Evolutionary conservation across 2,888 invertebrate species (phyloP), one percentile per base, ranked within the genome.

Genomic region (Strigamia maritima): DNA sequence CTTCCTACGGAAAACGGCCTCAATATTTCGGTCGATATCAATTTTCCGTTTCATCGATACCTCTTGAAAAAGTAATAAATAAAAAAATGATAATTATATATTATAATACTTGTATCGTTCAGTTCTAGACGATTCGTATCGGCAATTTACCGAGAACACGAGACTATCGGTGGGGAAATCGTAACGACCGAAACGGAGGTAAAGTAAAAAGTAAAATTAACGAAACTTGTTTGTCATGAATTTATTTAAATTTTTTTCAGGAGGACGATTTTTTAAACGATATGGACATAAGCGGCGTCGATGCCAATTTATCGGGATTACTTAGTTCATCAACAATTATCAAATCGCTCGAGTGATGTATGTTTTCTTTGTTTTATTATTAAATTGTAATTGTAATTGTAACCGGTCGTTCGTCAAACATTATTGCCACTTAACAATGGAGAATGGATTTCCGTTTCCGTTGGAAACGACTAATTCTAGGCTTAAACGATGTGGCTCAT

Each of bases 11-110:
- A 16, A n/a, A n/a, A 26, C 26, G 14, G 65, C 12, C 28, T 65
- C 2, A 75, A 7, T 22, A 77, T 79, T 78, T 31, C 89, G 77
- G 87, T 91, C 0, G 90, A 91, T 79, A 88, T 90, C 1, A 95
- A 93, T 88, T 97, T 95, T 85, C 97, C 97, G 0, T 97, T 96
- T 84, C 96, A 96, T 87, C 95, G 95, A 0, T 97, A 93, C 84
- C 86, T 92, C 19, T 87, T 97, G 75, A 89, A 90, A 83, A 89
- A 88, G 91, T 92, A 84, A 87, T 4, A 35, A 14, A 22, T 75
- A 10, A 10, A 22, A 10, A 16, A 10, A 8, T 19, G 65, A n/a
- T 65, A 65, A 65, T n/a, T 22, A 14, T 40, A 65, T 7, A 65
- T 65, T 65, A 10, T 19, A 8, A 65, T 65, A 7, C 22, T 28